Percentiles rank a stretch among this genome's conserved stretches.
Evolutionary conservation across 92 coral and sea anemone genomes (phyloP).

Genomic region (Scolanthus callimorphus): DNA sequence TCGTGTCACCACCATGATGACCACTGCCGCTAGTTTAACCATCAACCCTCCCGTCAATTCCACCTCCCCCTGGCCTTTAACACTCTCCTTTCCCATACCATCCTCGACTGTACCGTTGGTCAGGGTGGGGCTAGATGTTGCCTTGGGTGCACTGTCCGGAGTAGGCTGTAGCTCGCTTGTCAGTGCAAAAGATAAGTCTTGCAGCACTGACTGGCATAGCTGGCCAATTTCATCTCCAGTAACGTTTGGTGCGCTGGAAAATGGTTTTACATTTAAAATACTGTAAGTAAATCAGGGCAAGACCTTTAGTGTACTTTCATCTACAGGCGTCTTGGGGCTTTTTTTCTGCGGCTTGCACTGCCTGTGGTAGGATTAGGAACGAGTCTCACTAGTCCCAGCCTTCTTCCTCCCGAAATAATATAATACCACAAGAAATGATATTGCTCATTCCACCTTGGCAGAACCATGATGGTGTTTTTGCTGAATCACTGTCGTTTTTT

Average conservation of each 20-base stretch:
- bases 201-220: constrained; percentile 91
- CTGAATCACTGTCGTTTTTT: too few species aligned
- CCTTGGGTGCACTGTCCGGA: constrained; percentile 29
- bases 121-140: constrained; percentile 6
- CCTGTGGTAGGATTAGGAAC: too few species aligned
- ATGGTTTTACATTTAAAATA: too few species aligned
- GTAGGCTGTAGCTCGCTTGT: constrained; percentile 33
- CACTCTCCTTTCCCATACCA: constrained; percentile 22
- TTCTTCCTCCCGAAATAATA: too few species aligned
- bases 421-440: too few species aligned
- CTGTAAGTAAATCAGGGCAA: too few species aligned
- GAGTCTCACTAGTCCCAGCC: too few species aligned
- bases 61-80: constrained; percentile 31
- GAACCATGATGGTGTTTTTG: too few species aligned
- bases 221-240: constrained; percentile 84
- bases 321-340: too few species aligned
- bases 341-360: too few species aligned
- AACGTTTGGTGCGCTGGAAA: constrained; percentile 56
- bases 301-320: too few species aligned
- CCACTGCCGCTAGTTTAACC: constrained; percentile 78
- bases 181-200: constrained; percentile 77
- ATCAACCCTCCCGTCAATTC: constrained; percentile 62
- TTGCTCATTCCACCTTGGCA: too few species aligned
- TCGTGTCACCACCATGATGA: constrained; percentile 77
- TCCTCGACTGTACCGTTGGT: constrained; percentile 41